Conservation (phyloP, 1,140 invertebrate species). For the Papilio dardanus region DNA sequence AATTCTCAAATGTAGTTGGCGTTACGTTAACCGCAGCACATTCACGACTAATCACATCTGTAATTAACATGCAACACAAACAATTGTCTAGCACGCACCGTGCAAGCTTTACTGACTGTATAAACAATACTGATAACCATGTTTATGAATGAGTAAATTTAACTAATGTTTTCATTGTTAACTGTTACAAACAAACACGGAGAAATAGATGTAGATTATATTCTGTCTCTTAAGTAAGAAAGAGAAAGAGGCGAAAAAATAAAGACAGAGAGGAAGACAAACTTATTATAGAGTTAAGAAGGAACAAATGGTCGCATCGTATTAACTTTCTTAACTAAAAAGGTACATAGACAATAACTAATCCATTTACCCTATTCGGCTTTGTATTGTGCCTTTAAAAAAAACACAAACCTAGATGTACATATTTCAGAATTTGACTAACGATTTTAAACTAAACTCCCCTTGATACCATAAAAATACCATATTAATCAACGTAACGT, state of each 20-base stretch:
- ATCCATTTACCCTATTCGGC: neutral
- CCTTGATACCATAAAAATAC: neutral
- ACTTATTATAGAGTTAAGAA: too few relatives aligned
- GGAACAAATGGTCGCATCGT: too few relatives aligned
- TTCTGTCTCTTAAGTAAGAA: too few relatives aligned
- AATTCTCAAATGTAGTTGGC: neutral
- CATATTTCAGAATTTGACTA: neutral
- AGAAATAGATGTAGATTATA: neutral
- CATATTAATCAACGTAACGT: neutral
- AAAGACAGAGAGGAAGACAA: too few relatives aligned
- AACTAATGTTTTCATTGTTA: neutral
- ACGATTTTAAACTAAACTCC: neutral
- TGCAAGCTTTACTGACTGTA: neutral
- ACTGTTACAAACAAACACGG: neutral
- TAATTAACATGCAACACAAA: slow-evolving; percentile 25
- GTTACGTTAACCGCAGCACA: neutral
- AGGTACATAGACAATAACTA: neutral
- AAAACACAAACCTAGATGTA: neutral
- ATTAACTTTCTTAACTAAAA: too few relatives aligned
- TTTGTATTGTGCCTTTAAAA: neutral
- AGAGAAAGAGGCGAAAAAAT: neutral
- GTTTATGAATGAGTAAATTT: neutral
- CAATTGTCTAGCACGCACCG: slow-evolving; percentile 6
- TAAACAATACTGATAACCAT: neutral
- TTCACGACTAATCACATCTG: neutral